Evolutionary conservation across 2,888 invertebrate genomes (phyloP).

Genomic region (Sipha maydis): DNA sequence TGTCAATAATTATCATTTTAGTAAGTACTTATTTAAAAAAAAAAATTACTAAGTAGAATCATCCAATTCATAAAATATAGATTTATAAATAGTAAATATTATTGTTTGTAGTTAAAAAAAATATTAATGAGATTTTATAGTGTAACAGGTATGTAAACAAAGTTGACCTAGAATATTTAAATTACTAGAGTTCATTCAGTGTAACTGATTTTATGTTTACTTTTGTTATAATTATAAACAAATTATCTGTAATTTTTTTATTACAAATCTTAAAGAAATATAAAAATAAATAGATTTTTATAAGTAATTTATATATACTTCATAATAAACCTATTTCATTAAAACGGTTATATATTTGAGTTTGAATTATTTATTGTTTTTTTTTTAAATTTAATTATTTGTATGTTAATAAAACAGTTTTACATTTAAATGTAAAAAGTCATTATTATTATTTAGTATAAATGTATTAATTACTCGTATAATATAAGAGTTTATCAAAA

Average conservation of each 20-base stretch:
- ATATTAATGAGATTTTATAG: slow-evolving; percentile 23
- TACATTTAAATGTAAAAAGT: not conserved
- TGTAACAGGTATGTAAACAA: slow-evolving; percentile 43
- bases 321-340: not conserved
- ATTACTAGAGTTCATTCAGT: slow-evolving; percentile 34
- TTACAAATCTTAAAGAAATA: slow-evolving; percentile 5
- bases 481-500: not conserved
- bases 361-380: not conserved
- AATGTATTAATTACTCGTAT: not conserved
- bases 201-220: slow-evolving; percentile 7
- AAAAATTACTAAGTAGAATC: not conserved
- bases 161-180: slow-evolving; percentile 38
- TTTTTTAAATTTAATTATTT: not conserved
- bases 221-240: slow-evolving; percentile 7
- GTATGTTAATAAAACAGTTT: not conserved
- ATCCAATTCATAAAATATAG: not conserved
- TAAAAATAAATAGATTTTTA: not conserved
- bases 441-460: not conserved
- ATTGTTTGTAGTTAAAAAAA: not conserved
- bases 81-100: not conserved
- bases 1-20: not conserved
- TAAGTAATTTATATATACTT: not conserved
- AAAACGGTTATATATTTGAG: not conserved
- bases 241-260: slow-evolving; percentile 16
- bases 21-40: no score